Conservation (phyloP, 2,113 vertebrate genomes). For the Solea solea region DNA sequence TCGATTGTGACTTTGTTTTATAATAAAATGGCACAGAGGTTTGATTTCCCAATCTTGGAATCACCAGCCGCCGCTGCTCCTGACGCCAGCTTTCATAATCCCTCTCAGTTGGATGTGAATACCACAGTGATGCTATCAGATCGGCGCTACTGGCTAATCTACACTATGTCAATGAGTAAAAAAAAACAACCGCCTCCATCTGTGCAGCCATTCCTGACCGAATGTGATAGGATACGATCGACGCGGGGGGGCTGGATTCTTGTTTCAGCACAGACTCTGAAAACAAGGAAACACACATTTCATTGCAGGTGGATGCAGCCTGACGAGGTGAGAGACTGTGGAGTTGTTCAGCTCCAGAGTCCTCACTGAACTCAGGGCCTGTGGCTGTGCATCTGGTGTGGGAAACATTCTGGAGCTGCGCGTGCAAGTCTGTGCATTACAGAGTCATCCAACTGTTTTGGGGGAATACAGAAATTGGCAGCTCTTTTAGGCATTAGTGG, state of each 20-base stretch:
- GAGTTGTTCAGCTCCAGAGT: conserved; percentile 12
- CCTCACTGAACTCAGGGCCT: conserved; percentile 7
- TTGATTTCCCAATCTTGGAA: background rate
- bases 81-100: conserved; percentile 64
- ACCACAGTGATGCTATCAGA: conserved; percentile 62
- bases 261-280: conserved; percentile 29
- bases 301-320: conserved; percentile 5
- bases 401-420: too few relatives aligned
- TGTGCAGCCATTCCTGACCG: conserved; percentile 51
- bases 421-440: too few relatives aligned
- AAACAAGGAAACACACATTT: conserved; percentile 10
- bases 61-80: conserved; percentile 10
- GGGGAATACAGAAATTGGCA: too few relatives aligned
- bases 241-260: conserved; percentile 13
- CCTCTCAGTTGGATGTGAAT: conserved; percentile 61
- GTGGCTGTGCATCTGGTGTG: background rate
- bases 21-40: too few relatives aligned
- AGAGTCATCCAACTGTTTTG: too few relatives aligned
- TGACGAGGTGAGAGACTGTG: conserved; percentile 38
- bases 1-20: too few relatives aligned
- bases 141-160: conserved; percentile 67
- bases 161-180: conserved; percentile 59
- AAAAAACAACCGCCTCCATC: conserved; percentile 48
- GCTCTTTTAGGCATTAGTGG: background rate
- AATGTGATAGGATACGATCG: conserved; percentile 52